Percentiles rank a stretch among this genome's conserved stretches.
Evolutionary conservation across 2,888 invertebrate genomes (phyloP).

Genomic region (Sthenelais limicola): DNA sequence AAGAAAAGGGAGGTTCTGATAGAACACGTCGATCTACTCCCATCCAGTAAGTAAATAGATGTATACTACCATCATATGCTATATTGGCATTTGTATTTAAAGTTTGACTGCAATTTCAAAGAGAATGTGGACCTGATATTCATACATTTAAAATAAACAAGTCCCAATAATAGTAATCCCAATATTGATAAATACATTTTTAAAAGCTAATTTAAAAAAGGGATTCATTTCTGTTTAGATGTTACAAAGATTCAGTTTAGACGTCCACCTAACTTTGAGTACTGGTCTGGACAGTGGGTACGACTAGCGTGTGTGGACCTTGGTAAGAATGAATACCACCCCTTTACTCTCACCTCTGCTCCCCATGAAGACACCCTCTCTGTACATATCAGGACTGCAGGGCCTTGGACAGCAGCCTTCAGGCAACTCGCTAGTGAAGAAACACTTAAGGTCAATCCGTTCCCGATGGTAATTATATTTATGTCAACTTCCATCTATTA

Average conservation of each 20-base stretch:
- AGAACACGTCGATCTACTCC: constrained; percentile 74
- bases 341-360: constrained; percentile 70
- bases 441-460: constrained; percentile 59
- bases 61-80: no score
- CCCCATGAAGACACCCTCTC: constrained; percentile 73
- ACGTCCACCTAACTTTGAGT: constrained; percentile 77
- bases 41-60: constrained; percentile 22
- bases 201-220: no score
- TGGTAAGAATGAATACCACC: constrained; percentile 73
- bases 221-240: no score
- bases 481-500: no score
- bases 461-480: constrained; percentile 65
- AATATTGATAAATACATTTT: no score
- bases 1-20: constrained; percentile 77
- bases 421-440: constrained; percentile 66
- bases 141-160: no score
- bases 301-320: constrained; percentile 76
- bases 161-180: no score
- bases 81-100: no score
- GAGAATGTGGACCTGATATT: no score
- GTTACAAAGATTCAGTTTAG: constrained; percentile 77
- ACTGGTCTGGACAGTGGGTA: constrained; percentile 80
- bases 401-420: constrained; percentile 70
- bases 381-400: constrained; percentile 68
- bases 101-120: no score